Percentiles rank a stretch among this genome's conserved stretches.
These are phyloP conservation scores for Pachycephala philippinensis DNA, from an alignment of 2,113 vertebrate genomes.

Conservation along the genomic window DNA sequence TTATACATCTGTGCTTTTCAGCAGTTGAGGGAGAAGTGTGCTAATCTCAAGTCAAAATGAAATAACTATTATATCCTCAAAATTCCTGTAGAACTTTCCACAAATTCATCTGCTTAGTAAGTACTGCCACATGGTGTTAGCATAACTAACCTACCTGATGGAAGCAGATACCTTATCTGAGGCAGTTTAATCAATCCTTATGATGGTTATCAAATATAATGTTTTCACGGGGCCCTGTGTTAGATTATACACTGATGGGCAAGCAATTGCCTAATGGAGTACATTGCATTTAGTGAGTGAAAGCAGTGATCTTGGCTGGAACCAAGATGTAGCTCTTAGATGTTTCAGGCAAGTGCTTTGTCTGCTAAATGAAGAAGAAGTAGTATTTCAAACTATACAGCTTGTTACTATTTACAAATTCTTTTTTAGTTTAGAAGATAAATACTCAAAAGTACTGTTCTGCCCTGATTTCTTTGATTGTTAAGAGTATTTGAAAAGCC, in stretches of 20 bases:
- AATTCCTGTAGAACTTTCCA: neutral
- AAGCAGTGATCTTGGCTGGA: neutral
- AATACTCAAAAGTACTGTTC: neutral
- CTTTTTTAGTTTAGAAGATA: neutral
- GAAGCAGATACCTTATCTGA: neutral
- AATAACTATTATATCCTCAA: neutral
- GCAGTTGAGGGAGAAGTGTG: neutral
- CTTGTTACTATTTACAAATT: neutral
- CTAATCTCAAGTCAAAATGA: constrained; percentile 10
- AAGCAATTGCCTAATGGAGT: neutral
- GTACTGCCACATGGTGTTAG: neutral
- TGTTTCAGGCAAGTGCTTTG: neutral
- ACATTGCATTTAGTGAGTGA: neutral
- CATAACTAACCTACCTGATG: neutral
- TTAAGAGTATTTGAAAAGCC: neutral
- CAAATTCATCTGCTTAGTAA: neutral
- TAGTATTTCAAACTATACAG: neutral
- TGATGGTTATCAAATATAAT: constrained; percentile 36
- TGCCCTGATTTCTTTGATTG: neutral
- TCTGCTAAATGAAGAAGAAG: neutral
- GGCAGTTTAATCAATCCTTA: constrained; percentile 25
- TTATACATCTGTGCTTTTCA: neutral
- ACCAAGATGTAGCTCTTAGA: neutral
- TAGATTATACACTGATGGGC: neutral
- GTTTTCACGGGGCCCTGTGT: neutral